Evolutionary conservation across 1,140 invertebrate species (phyloP), one percentile per base, ranked within the genome.

Genomic region (Bombus cullumanus): DNA sequence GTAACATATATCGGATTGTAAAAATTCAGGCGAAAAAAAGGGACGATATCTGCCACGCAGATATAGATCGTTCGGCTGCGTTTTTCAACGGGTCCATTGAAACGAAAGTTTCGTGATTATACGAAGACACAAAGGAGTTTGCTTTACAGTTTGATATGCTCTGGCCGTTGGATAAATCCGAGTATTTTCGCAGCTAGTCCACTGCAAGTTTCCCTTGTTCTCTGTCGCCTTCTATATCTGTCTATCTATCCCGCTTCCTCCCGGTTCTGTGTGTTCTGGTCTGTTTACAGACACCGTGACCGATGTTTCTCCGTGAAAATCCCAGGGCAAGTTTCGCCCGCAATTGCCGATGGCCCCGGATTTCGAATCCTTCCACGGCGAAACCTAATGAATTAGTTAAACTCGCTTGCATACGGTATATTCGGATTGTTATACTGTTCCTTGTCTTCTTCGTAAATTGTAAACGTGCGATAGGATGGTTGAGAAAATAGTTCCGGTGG

Each of bases 61-160:
- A 53, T 22, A 73, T 6, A 34, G 39, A 73, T 28, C 34, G 47
- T 13, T 22, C 13, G 53, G 43, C 53, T 59, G 37, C 43, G 83
- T 53, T 80, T 71, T 85, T 80, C 76, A 72, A 2, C 37, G 37
- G 22, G 64, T 47, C 75, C 75, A 84, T 84, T 71, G 75, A 79
- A 79, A 79, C 64, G 53, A 53, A 59, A 47, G 25, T 80, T 69
- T 64, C 39, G 53, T 64, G 68, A 69, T 85, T 85, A 79, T 85
- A 80, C 68, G 72, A 68, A 64, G 31, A 53, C 37, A 59, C 39
- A 43, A 79, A 72, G 68, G 76, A 31, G 69, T 73, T 80, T 80
- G 53, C 34, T 80, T 85, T 47, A 80, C 77, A 85, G 68, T 85
- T 85, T 80, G 53, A 85, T 85, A 72, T 47, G 80, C 69, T 64